Conservation (phyloP, 2,797 vertebrate genomes). For the Cyprinodon diabolis region DNA sequence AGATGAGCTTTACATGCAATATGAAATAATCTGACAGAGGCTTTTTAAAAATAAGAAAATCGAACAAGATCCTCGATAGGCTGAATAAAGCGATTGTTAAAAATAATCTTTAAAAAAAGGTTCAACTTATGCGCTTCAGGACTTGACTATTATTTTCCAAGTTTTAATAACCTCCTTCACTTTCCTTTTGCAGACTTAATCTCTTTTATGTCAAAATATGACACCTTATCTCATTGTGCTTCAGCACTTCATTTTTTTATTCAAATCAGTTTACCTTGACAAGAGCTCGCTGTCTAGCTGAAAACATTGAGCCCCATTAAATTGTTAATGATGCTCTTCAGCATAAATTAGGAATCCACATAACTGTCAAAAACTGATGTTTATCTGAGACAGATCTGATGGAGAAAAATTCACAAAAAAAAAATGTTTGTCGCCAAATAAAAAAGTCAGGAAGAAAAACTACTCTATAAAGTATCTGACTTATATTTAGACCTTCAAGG, state of each 20-base stretch:
- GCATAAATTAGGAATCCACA: slow-evolving; percentile 51
- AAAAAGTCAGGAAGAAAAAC: neutral
- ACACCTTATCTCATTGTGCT: slow-evolving; percentile 22
- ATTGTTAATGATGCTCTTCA: slow-evolving; percentile 50
- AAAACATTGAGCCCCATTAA: slow-evolving; percentile 53
- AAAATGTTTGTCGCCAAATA: slow-evolving; percentile 16
- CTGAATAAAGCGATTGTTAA: neutral
- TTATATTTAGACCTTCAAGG: neutral
- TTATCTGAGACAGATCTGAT: slow-evolving; percentile 33
- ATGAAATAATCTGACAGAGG: neutral
- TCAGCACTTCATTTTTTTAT: slow-evolving; percentile 39
- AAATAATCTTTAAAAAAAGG: neutral
- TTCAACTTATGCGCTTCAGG: neutral
- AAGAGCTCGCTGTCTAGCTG: slow-evolving; percentile 22
- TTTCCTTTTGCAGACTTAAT: slow-evolving; percentile 2
- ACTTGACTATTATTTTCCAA: neutral
- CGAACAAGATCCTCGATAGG: neutral
- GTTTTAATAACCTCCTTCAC: neutral
- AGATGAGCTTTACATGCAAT: neutral
- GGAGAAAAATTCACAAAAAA: neutral
- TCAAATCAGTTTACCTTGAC: slow-evolving; percentile 42
- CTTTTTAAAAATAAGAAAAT: neutral
- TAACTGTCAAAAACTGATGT: slow-evolving; percentile 55
- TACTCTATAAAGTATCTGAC: neutral
- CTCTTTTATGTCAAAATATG: slow-evolving; percentile 23